A percentile compares a stretch with the other conserved stretches of the same genome.
Conservation (phyloP, 2,113 vertebrate genomes). For the Pterophyllum scalare region DNA sequence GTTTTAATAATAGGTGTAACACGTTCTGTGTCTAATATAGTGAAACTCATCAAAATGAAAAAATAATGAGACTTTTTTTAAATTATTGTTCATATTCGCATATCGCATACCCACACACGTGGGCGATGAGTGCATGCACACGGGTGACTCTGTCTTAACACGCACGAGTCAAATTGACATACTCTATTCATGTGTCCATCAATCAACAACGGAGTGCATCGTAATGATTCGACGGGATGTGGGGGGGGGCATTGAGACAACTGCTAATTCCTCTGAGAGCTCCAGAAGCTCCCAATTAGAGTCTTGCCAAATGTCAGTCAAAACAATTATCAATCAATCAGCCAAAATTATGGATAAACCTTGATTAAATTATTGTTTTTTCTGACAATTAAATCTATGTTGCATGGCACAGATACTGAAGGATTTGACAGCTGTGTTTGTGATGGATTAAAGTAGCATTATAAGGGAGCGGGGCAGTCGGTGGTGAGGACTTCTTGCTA, state of each 20-base stretch:
- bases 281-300: conserved; percentile 62
- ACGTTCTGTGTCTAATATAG: fast-evolving
- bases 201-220: conserved; percentile 39
- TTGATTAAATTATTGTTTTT: conserved; percentile 25
- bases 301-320: conserved; percentile 50
- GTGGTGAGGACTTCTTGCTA: background rate
- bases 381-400: conserved; percentile 25
- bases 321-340: conserved; percentile 65
- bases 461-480: background rate
- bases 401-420: background rate
- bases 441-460: background rate
- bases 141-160: conserved; percentile 8
- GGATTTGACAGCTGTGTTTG: conserved; percentile 23
- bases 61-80: background rate
- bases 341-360: conserved; percentile 27
- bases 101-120: too few species aligned
- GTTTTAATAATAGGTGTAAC: background rate
- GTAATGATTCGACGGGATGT: conserved; percentile 13
- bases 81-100: background rate
- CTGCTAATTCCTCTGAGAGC: conserved; percentile 46
- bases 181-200: conserved; percentile 49
- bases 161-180: background rate
- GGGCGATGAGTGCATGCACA: background rate
- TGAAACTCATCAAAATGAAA: background rate
- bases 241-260: conserved; percentile 15